A percentile compares a stretch with the other conserved stretches of the same genome.
Conservation (phyloP, 2,797 vertebrate species). For the Microctenopoma stevenorrisi region DNA sequence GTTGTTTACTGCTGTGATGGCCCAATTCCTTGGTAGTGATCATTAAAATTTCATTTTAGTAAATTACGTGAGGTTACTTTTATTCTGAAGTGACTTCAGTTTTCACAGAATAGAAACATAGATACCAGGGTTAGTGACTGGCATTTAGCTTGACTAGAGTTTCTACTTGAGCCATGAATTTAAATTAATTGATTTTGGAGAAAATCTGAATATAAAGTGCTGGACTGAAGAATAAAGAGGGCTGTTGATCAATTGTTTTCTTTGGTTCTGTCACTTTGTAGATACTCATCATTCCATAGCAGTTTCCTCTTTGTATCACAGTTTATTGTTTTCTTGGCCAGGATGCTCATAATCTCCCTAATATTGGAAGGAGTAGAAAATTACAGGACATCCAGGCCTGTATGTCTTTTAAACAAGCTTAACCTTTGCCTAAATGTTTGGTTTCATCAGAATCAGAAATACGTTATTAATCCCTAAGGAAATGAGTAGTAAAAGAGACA, state of each 20-base stretch:
- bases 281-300: neutral
- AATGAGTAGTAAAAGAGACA: no score
- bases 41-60: slow-evolving; percentile 41
- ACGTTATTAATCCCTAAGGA: no score
- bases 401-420: no score
- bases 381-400: no score
- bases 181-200: neutral
- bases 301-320: neutral
- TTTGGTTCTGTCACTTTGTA: slow-evolving; percentile 5
- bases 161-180: neutral
- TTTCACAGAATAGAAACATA: neutral
- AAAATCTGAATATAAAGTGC: neutral
- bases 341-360: no score
- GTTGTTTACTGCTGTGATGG: slow-evolving; percentile 15
- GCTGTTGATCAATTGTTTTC: neutral
- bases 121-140: neutral
- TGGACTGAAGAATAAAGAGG: neutral
- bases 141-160: slow-evolving; percentile 1
- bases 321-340: neutral
- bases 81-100: slow-evolving; percentile 1
- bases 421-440: no score
- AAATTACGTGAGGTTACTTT: slow-evolving; percentile 34
- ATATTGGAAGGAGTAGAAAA: no score
- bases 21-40: slow-evolving; percentile 27
- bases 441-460: no score